Evolutionary conservation across 2,113 vertebrate genomes (phyloP), one percentile per base, ranked within the genome.

Genomic region (Stigmatopora argus): DNA sequence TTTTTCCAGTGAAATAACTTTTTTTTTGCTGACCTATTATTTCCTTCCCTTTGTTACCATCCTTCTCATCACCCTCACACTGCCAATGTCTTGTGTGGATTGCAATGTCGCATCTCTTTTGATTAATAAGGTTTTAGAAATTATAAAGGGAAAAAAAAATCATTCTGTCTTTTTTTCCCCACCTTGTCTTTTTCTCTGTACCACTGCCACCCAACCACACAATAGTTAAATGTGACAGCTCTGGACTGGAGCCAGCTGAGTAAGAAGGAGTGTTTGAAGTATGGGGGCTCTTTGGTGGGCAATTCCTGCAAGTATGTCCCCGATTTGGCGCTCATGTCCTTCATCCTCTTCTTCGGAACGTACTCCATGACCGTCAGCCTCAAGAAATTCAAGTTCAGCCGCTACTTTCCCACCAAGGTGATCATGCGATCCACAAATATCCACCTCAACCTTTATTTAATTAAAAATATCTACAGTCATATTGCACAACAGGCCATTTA

Each of bases 271-370:
- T 99, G 96, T 71, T 81, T 96, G 67, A 94, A 86, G 71, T 98
- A 98, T 0, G 96, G 96, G 0, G 97, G 97, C 57, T 91, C 88
- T 60, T 87, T 99, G 47, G 88, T 94, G n/a, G 97, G 97, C 3
- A 93, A 91, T 35, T 92, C 95, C 86, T 99, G 97, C 83, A 92
- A 92, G 57, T 98, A 90, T 0, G 85, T 96, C 74, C 97, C 96
- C 0, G 97, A 99, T 79, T 80, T 99, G 88, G 96, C 95, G 2
- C 94, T 99, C 61, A 95, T 99, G 94, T 99, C 95, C 75, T 98
- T 99, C 91, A 97, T 99, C 85, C 94, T 99, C 78, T 98, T 99
- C 93, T 97, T 98, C 0, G 96, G 97, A 51, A 99, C 96, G 23
- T 99, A 99, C 89, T 94, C 95, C 85, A 95, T 96, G 95, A 97